Evolutionary conservation across 2,113 vertebrate genomes (phyloP), one percentile per base, ranked within the genome.

Genomic region (Irena cyanogastra): DNA sequence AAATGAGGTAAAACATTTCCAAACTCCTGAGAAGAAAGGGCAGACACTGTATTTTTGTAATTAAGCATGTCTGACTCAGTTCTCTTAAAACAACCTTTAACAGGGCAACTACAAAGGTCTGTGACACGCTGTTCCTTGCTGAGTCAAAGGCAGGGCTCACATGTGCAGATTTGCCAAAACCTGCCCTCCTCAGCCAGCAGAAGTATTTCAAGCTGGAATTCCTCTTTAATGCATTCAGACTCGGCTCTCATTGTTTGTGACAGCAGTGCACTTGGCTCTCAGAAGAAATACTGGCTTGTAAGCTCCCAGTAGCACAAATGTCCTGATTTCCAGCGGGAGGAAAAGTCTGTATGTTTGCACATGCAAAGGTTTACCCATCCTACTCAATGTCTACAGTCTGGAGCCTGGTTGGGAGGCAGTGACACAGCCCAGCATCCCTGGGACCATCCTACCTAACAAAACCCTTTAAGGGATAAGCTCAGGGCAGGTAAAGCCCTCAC

Each of bases 141-240:
- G 95, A 93, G 91, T 89, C 81, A 89, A 91, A 95, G 69, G 35
- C 72, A 75, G 4, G 24, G 94, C 49, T 92, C 69, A 39, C 57
- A 59, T 33, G 71, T 60, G 84, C 70, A 76, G 80, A 94, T 96
- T 64, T 91, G 87, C 91, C 81, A 95, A 89, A 94, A 89, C 70
- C 87, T 95, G 87, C 81, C 78, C 87, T 82, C 61, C 47, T 72
- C 65, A 75, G 56, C 41, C 78, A 91, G 57, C 54, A 87, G 53
- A 89, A 74, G 7, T 16, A 78, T 75, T 91, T 91, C 65, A 56
- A 31, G 53, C 52, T 87, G 71, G 61, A 87, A 93, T 89, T 90
- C 81, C 87, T 93, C 5, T 1, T 41, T 57, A 57, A 61, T 3
- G 2, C 57, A 5, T 45, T 85, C 44, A 82, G 53, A 22, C 44